These are phyloP conservation scores for Amphiduros pacificus DNA, from an alignment of 2,888 invertebrate species.

Conservation along the genomic window DNA sequence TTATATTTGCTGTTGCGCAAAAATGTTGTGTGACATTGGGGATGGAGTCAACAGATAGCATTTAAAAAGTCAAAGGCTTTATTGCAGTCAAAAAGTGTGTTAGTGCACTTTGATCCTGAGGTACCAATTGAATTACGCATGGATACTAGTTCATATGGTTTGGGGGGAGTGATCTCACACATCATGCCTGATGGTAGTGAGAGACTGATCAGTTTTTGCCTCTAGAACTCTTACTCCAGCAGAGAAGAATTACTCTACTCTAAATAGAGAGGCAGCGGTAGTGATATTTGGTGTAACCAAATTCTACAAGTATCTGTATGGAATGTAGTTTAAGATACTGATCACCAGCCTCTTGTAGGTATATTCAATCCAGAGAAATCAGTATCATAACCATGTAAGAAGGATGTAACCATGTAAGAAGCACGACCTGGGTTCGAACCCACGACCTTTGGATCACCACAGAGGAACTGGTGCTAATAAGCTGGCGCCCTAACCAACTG, in stretches of 20 bases:
- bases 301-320: slow-evolving; percentile 4
- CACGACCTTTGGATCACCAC: too few relatives aligned
- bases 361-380: background rate
- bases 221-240: slow-evolving; percentile 3
- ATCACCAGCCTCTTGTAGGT: background rate
- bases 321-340: slow-evolving; percentile 5
- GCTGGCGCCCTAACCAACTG: too few relatives aligned
- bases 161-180: slow-evolving; percentile 7
- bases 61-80: slow-evolving; percentile 1
- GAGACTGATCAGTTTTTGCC: slow-evolving; percentile 1
- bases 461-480: too few relatives aligned
- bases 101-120: slow-evolving; percentile 10
- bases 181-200: background rate
- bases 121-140: background rate
- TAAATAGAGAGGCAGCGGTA: slow-evolving; percentile 7
- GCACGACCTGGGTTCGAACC: too few relatives aligned
- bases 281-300: slow-evolving; percentile 5
- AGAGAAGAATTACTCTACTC: slow-evolving; percentile 8
- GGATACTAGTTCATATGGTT: background rate
- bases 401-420: too few relatives aligned
- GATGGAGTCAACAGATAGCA: background rate
- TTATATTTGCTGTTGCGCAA: background rate
- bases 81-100: background rate
- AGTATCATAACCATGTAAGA: too few relatives aligned
- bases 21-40: background rate